phyloP scores from a whole-genome alignment of 2,113 vertebrate species.

The Calidris pygmaea region DNA sequence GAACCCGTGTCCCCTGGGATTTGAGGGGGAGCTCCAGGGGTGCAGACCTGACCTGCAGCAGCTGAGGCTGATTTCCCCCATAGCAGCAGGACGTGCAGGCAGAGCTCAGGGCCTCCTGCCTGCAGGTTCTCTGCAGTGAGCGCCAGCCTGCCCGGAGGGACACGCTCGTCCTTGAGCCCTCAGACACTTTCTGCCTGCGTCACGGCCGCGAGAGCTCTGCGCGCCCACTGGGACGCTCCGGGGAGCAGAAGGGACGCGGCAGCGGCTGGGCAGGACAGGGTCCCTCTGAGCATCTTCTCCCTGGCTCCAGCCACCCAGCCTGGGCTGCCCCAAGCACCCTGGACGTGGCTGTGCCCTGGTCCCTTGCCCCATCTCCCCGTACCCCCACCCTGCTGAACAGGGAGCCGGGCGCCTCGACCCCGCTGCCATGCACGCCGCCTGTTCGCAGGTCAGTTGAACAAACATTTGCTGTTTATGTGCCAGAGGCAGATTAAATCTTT shows the following conservation, averaged over 20 bases:
- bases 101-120: neutral
- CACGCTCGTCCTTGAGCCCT: neutral
- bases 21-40: neutral
- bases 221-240: rapidly evolving
- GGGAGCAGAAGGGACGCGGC: neutral
- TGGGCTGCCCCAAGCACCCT: neutral
- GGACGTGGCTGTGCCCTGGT: neutral
- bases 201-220: neutral
- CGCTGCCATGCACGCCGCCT: neutral
- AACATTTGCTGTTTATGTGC: slow-evolving; percentile 63
- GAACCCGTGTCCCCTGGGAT: rapidly evolving
- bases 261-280: neutral
- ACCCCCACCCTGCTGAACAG: neutral
- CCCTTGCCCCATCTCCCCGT: neutral
- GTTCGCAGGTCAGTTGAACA: slow-evolving; percentile 57
- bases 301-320: neutral
- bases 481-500: slow-evolving; percentile 65
- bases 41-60: neutral
- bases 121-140: neutral
- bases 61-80: neutral
- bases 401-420: neutral
- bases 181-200: neutral
- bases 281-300: neutral
- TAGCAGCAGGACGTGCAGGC: rapidly evolving
- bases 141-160: neutral